Evolutionary conservation across 2,888 invertebrate genomes (phyloP), one percentile per base, ranked within the genome.

Genomic region (Clivina fossor): DNA sequence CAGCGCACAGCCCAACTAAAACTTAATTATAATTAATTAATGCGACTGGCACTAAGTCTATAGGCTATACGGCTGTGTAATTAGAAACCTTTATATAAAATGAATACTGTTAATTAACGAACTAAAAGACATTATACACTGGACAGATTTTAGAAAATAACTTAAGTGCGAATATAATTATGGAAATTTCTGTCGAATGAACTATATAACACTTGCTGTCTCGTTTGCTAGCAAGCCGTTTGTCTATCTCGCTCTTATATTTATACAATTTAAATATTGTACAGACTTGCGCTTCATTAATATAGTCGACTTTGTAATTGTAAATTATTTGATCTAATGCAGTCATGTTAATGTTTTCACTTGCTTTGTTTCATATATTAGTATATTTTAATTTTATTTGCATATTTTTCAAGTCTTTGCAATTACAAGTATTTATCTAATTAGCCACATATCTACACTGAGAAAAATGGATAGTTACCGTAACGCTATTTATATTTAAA

Each of bases 1-100:
- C 68, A 60, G 66, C 69, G 68, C 66, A 68, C 72, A 70, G 69
- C 68, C 66, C 82, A 83, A 84, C 85, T 85, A 83, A 85, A 85
- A 85, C 85, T 85, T 85, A 84, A 85, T 86, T 85, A 85, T 85
- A 85, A 85, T 86, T 85, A 85, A 85, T 83, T 84, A 83, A 84
- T 83, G 82, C 82, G 81, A 82, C 82, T 82, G 82, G 81, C 50
- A 65, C 65, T 66, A 70, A 71, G 71, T 71, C 70, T 74, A 78
- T 73, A 79, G 80, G 79, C 73, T 71, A 71, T 80, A 72, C 69
- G 70, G n/a, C 72, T 71, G 69, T 73, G 77, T 78, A 78, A 78
- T 78, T 78, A 78, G 77, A 76, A 78, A 78, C 77, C 78, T 78
- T 78, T 78, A 78, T 78, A 76, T 75, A 77, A 78, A 78, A 78